A percentile compares a stretch with the other conserved stretches of the same genome.
These are phyloP conservation scores for Mechanitis messenoides DNA, from an alignment of 2,888 invertebrate species.

Conservation along the genomic window DNA sequence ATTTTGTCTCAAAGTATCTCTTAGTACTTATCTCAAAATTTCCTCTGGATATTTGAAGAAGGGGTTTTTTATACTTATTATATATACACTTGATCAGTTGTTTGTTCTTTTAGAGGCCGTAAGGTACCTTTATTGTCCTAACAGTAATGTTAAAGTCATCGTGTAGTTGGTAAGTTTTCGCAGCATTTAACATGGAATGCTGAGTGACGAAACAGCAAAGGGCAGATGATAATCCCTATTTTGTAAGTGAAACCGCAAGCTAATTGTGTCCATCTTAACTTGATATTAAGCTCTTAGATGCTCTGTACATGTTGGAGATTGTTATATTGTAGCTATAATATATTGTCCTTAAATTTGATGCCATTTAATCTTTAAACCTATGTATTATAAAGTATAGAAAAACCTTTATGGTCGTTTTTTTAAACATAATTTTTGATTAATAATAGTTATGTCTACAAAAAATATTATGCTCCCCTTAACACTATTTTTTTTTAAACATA, in stretches of 20 bases:
- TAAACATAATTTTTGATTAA: too few species aligned
- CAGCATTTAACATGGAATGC: conserved; percentile 10
- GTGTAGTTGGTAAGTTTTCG: background rate
- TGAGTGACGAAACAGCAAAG: conserved; percentile 23
- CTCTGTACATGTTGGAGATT: conserved; percentile 15
- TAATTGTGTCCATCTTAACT: conserved; percentile 70
- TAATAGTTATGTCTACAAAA: too few species aligned
- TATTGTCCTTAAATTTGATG: too few species aligned
- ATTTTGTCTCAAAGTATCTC: too few species aligned
- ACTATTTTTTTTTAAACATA: background rate
- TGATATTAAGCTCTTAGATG: conserved; percentile 49
- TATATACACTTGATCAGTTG: background rate
- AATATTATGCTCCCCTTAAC: too few species aligned
- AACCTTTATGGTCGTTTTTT: too few species aligned
- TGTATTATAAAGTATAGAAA: too few species aligned
- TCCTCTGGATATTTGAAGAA: too few species aligned
- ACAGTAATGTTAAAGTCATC: conserved; percentile 3
- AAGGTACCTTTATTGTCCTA: background rate
- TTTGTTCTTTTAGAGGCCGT: background rate
- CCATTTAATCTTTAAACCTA: too few species aligned
- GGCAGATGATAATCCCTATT: conserved; percentile 45
- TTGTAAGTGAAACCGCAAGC: conserved; percentile 60
- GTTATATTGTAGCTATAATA: too few species aligned
- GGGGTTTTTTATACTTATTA: too few species aligned
- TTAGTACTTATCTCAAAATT: too few species aligned